Conservation (phyloP, 2,888 invertebrate genomes). For the Sussaba pulchella region DNA sequence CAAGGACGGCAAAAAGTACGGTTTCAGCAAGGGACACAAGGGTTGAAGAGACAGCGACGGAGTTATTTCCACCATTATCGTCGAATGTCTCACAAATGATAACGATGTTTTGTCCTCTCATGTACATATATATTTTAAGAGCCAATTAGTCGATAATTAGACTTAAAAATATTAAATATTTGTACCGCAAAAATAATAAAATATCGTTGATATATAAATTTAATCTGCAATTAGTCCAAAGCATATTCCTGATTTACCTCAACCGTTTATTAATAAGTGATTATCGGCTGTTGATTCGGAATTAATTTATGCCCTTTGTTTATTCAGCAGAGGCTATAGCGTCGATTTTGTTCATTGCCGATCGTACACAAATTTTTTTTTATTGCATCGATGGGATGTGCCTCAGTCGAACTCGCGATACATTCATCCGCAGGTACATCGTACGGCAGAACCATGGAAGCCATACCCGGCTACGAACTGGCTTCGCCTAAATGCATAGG, state of each 20-base stretch:
- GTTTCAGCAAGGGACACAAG: constrained; percentile 75
- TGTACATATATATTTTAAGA: constrained; percentile 51
- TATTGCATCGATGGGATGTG: background rate
- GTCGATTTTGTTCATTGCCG: background rate
- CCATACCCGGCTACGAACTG: background rate
- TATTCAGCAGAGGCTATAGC: background rate
- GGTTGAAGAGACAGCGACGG: constrained; percentile 45
- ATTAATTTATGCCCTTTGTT: background rate
- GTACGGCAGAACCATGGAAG: background rate
- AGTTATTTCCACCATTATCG: background rate
- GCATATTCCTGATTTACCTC: constrained; percentile 2
- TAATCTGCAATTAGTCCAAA: background rate
- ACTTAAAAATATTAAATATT: constrained; percentile 29
- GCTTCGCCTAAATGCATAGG: constrained; percentile 4
- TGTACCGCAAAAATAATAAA: constrained; percentile 40
- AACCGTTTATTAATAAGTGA: background rate
- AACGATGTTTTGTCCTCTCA: constrained; percentile 4
- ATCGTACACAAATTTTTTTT: background rate
- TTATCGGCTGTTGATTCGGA: background rate
- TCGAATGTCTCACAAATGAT: background rate
- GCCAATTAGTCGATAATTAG: constrained; percentile 23
- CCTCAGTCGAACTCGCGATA: background rate
- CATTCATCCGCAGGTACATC: constrained; percentile 12
- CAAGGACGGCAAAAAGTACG: constrained; percentile 85
- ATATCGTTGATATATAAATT: too few species aligned